Conservation (phyloP, 1,140 invertebrate species). For the Solenopsis fugax region DNA sequence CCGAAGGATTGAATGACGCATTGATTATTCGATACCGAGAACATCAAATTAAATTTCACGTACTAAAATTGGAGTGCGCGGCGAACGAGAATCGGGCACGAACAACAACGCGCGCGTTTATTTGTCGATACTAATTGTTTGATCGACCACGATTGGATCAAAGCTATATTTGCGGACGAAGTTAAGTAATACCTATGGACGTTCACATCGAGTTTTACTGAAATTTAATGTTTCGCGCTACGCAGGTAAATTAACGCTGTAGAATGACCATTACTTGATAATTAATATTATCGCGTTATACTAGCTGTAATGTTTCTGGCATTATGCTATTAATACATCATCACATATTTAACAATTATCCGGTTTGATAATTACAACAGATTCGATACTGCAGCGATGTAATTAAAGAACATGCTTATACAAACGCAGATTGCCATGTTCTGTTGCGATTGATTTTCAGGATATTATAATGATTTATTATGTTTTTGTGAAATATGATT, state of each 20-base stretch:
- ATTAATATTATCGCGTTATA: constrained; percentile 63
- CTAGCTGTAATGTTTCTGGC: constrained; percentile 55
- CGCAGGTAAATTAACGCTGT: constrained; percentile 48
- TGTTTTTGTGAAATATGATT: constrained; percentile 48
- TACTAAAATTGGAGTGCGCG: constrained; percentile 43
- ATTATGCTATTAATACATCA: constrained; percentile 62
- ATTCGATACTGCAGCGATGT: constrained; percentile 68
- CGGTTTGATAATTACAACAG: constrained; percentile 72
- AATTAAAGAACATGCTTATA: constrained; percentile 65
- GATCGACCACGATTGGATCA: constrained; percentile 59
- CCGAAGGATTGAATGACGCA: constrained; percentile 1
- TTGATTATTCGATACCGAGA: constrained; percentile 35
- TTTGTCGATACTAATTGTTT: constrained; percentile 62
- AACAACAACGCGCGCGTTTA: constrained; percentile 38
- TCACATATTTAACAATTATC: constrained; percentile 69
- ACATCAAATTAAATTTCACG: constrained; percentile 48
- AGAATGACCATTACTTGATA: constrained; percentile 51
- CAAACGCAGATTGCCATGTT: constrained; percentile 38
- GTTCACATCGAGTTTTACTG: constrained; percentile 44
- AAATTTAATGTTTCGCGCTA: constrained; percentile 61
- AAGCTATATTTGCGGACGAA: constrained; percentile 50
- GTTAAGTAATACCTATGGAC: constrained; percentile 58
- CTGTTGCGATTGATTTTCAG: constrained; percentile 46
- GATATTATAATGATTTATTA: constrained; percentile 53
- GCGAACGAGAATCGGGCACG: background rate